These are phyloP conservation scores for Parnassius smintheus DNA, from an alignment of 2,888 invertebrate species.

Conservation along the genomic window DNA sequence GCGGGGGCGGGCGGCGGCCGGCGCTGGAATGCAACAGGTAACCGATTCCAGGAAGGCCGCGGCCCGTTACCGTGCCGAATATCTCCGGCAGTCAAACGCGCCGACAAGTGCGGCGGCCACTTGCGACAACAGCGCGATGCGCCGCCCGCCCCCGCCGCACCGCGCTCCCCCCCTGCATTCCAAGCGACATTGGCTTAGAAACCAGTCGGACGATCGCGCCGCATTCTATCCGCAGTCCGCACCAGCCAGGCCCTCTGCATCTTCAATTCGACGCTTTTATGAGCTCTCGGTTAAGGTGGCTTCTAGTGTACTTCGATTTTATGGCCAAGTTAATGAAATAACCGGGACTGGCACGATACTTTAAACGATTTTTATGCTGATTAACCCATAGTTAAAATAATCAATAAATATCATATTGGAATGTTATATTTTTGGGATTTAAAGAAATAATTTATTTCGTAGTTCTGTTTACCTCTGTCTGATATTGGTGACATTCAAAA, in stretches of 20 bases:
- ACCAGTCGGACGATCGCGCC: slow-evolving; percentile 68
- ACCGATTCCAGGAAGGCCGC: slow-evolving; percentile 80
- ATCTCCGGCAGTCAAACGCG: slow-evolving; percentile 78
- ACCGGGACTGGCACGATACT: background rate
- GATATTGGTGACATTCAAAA: too few relatives aligned
- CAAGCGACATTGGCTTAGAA: slow-evolving; percentile 76
- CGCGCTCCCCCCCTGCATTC: slow-evolving; percentile 59
- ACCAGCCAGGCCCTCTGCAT: slow-evolving; percentile 45
- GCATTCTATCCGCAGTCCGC: slow-evolving; percentile 64
- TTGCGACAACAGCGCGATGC: slow-evolving; percentile 72
- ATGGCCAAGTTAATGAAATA: slow-evolving; percentile 15
- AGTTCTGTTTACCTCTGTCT: too few relatives aligned
- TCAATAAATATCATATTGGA: too few relatives aligned
- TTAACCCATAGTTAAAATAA: too few relatives aligned
- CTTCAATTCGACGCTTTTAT: slow-evolving; percentile 40
- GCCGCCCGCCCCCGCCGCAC: slow-evolving; percentile 38
- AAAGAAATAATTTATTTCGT: too few relatives aligned
- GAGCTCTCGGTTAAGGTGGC: slow-evolving; percentile 28
- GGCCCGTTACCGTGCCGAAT: slow-evolving; percentile 81
- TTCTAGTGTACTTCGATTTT: slow-evolving; percentile 8
- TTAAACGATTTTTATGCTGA: too few relatives aligned
- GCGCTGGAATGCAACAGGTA: slow-evolving; percentile 79
- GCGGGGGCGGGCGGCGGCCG: slow-evolving; percentile 49
- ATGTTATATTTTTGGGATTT: too few relatives aligned
- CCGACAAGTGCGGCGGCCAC: slow-evolving; percentile 79